Evolutionary conservation across 2,113 vertebrate genomes (phyloP).

Genomic region (Puma concolor): DNA sequence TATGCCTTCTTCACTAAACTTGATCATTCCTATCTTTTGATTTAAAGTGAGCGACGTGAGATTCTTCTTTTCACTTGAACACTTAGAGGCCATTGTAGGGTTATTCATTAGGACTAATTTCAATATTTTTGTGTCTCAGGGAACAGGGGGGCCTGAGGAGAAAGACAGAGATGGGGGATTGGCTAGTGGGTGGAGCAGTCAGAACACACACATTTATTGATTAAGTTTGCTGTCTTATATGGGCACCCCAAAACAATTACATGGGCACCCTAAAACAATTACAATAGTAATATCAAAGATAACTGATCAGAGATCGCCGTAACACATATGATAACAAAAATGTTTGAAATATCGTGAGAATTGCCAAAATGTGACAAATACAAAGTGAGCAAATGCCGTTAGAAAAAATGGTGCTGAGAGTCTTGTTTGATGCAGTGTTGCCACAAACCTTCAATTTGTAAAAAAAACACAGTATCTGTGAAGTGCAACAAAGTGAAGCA

Average conservation of each 20-base stretch:
- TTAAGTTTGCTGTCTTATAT: not conserved
- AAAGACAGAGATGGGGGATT: not conserved
- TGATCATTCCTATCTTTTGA: not conserved
- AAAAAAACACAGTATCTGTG: not conserved
- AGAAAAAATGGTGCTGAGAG: not conserved
- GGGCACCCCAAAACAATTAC: not conserved
- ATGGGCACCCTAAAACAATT: not conserved
- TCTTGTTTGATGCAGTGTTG: not conserved
- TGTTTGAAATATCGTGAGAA: not conserved
- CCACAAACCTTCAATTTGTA: not conserved
- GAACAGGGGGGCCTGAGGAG: not conserved
- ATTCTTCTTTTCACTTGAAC: not conserved
- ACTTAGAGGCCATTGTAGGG: not conserved
- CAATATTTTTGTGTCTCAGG: not conserved
- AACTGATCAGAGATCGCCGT: not conserved
- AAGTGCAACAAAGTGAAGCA: not conserved
- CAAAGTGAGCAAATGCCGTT: not conserved
- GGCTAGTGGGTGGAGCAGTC: not conserved
- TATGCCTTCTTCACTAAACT: not conserved
- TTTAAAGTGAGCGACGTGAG: not conserved
- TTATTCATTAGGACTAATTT: not conserved
- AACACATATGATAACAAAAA: not conserved
- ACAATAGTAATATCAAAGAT: not conserved
- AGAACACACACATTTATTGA: not conserved
- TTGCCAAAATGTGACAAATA: not conserved